Conservation (phyloP, 2,888 invertebrate genomes). For the Hydropsyche betteni region DNA sequence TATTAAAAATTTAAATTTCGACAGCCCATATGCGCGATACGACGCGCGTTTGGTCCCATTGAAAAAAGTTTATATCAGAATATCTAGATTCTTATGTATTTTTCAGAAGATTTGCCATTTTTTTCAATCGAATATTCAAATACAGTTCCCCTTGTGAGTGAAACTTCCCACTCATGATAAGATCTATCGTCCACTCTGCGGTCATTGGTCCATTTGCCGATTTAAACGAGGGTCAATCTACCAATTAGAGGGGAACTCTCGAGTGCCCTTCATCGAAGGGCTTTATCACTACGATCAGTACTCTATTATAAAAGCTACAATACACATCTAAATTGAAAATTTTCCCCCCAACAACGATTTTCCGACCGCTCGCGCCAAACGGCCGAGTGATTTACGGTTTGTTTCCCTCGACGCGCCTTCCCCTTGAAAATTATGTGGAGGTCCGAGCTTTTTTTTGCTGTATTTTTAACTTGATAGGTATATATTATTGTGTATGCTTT, state of each 20-base stretch:
- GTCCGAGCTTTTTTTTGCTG: not conserved
- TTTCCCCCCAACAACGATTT: not conserved
- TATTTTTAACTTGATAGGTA: not conserved
- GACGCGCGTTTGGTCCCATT: no score
- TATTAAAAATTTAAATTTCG: no score
- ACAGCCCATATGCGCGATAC: no score
- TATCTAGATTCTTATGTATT: no score
- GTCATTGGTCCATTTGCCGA: conserved; percentile 33
- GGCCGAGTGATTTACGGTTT: conserved; percentile 27
- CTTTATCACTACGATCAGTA: conserved; percentile 5
- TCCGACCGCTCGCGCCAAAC: not conserved
- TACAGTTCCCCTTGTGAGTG: not conserved
- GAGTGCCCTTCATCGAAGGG: conserved; percentile 23
- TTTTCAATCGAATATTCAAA: no score
- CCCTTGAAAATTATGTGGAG: not conserved
- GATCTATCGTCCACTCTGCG: conserved; percentile 34
- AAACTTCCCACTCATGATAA: conserved; percentile 10
- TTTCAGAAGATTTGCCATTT: no score
- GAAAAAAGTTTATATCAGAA: no score
- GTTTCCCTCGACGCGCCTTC: conserved; percentile 1
- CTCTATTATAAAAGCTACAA: not conserved
- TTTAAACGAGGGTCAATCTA: conserved; percentile 24
- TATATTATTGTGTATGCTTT: not conserved
- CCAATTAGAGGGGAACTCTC: conserved; percentile 27
- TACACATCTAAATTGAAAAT: not conserved